A percentile compares a stretch with the other conserved stretches of the same genome.
phyloP scores from a whole-genome alignment of 1,140 invertebrate genomes.

The Polyergus mexicanus region DNA sequence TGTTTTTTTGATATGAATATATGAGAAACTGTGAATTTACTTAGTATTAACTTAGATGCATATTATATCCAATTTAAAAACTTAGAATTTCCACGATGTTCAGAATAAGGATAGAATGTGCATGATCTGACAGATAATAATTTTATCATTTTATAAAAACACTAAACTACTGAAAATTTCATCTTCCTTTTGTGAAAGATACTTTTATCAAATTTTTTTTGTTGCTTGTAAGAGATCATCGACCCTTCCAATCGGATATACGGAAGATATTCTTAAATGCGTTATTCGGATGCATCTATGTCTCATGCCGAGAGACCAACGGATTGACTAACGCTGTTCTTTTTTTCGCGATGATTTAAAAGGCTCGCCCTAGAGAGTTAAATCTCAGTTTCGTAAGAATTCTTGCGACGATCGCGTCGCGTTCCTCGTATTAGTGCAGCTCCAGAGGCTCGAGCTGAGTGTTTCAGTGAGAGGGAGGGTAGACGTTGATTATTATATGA shows the following conservation, averaged over 20 bases:
- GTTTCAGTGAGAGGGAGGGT: neutral
- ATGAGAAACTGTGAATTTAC: neutral
- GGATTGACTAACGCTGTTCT: slow-evolving; percentile 65
- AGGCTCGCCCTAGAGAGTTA: slow-evolving; percentile 7
- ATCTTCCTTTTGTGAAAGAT: neutral
- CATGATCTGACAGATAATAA: neutral
- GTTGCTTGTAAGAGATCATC: neutral
- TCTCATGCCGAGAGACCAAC: slow-evolving; percentile 81
- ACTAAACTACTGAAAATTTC: neutral
- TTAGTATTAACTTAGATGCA: neutral
- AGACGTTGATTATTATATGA: neutral
- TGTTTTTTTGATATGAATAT: neutral
- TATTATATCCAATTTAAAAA: neutral
- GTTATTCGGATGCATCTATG: slow-evolving; percentile 16
- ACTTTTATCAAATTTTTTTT: neutral
- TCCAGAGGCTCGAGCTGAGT: neutral
- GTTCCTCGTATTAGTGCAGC: neutral
- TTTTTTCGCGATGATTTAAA: slow-evolving; percentile 41
- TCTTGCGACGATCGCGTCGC: slow-evolving; percentile 35
- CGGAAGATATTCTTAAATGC: slow-evolving; percentile 56
- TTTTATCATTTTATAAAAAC: neutral
- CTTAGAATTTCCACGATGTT: neutral
- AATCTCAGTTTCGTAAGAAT: slow-evolving; percentile 67
- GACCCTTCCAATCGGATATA: neutral
- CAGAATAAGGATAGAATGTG: neutral